phyloP scores from a whole-genome alignment of 2,113 vertebrate species.

The Alethe castanea region DNA sequence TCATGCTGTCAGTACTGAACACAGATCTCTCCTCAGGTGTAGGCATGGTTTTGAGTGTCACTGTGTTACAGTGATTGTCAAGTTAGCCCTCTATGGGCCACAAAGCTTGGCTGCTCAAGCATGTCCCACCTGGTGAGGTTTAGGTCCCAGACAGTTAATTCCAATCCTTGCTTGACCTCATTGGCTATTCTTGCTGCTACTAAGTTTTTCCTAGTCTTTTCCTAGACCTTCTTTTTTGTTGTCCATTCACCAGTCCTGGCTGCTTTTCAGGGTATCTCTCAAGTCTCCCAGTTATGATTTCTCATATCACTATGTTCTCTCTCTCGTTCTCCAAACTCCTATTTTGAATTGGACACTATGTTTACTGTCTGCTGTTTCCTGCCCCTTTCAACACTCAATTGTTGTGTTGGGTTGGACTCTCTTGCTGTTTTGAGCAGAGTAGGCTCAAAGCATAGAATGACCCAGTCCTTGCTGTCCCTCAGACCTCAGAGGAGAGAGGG shows the following conservation, averaged over 20 bases:
- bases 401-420: background rate
- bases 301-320: background rate
- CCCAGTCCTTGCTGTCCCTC: background rate
- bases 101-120: background rate
- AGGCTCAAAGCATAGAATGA: background rate
- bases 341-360: background rate
- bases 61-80: background rate
- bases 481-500: background rate
- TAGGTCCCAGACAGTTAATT: background rate
- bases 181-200: background rate
- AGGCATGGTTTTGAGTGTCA: background rate
- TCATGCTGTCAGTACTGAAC: background rate
- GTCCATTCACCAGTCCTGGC: background rate
- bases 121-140: background rate
- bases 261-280: background rate
- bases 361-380: background rate
- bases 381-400: background rate
- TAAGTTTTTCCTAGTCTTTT: background rate
- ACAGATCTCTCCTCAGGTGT: background rate
- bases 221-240: background rate
- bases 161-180: background rate
- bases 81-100: background rate
- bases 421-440: background rate
- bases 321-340: background rate
- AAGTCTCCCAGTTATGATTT: background rate